A percentile compares a stretch with the other conserved stretches of the same genome.
Conservation (phyloP, 2,888 invertebrate species). For the Trissoscelio sp. region DNA sequence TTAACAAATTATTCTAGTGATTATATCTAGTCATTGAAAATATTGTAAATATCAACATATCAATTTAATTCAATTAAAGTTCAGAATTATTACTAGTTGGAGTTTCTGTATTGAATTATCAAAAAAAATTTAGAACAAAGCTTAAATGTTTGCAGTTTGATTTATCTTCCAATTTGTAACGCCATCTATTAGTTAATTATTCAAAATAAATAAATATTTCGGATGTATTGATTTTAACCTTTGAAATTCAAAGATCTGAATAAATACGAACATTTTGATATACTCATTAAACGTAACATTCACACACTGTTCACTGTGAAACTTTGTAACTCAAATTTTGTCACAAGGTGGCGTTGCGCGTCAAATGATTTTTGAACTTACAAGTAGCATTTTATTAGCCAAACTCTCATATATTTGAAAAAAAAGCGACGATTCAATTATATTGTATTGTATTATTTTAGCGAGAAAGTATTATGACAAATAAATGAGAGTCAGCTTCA, state of each 20-base stretch:
- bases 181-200: no score
- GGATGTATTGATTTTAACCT: constrained; percentile 35
- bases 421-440: background rate
- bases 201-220: no score
- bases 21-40: constrained; percentile 55
- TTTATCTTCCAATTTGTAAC: constrained; percentile 5
- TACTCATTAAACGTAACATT: constrained; percentile 30
- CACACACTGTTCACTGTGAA: background rate
- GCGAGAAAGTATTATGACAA: constrained; percentile 10
- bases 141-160: no score
- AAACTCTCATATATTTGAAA: constrained; percentile 11
- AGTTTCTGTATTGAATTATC: background rate
- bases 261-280: constrained; percentile 19
- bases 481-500: constrained; percentile 1
- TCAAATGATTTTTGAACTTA: constrained; percentile 7
- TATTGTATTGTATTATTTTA: background rate
- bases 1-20: constrained; percentile 42
- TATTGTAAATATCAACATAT: constrained; percentile 57
- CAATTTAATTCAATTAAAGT: constrained; percentile 42
- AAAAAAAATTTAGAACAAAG: no score
- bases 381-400: background rate
- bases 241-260: constrained; percentile 43
- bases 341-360: constrained; percentile 1
- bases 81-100: background rate
- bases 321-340: constrained; percentile 12